Evolutionary conservation across 2,888 invertebrate species (phyloP).

Genomic region (Cataglyphis livida): DNA sequence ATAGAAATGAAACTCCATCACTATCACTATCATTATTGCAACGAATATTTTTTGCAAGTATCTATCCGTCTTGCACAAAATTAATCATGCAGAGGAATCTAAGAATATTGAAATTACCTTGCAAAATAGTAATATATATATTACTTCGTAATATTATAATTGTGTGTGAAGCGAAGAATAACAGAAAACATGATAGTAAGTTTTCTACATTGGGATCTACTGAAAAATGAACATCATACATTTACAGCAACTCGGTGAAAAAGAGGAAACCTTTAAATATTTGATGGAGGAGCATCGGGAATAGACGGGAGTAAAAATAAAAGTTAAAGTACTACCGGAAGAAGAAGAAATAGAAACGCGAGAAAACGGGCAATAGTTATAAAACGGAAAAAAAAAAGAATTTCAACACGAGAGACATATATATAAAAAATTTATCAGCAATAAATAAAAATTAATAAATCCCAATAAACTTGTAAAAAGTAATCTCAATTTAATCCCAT

Average conservation of each 20-base stretch:
- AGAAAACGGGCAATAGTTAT: constrained; percentile 1
- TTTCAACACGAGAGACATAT: not conserved
- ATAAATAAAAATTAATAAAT: not conserved
- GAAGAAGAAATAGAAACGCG: constrained; percentile 2
- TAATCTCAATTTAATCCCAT: not conserved
- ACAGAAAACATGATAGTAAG: constrained; percentile 11
- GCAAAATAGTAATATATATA: not conserved
- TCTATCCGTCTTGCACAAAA: not conserved
- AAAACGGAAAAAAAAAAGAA: not conserved
- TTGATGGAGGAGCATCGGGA: constrained; percentile 28
- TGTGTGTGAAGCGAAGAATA: not conserved
- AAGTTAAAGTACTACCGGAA: not conserved
- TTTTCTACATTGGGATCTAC: constrained; percentile 14
- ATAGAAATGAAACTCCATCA: constrained; percentile 37
- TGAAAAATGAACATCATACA: constrained; percentile 48
- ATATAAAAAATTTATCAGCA: not conserved
- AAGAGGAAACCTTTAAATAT: constrained; percentile 48
- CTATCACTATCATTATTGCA: not conserved
- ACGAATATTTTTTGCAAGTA: constrained; percentile 6
- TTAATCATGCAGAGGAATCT: not conserved
- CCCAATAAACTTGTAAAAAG: not conserved
- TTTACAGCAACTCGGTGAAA: constrained; percentile 50
- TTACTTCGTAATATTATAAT: not conserved
- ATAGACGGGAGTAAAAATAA: constrained; percentile 35
- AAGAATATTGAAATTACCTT: constrained; percentile 27